A percentile compares a stretch with the other conserved stretches of the same genome.
These are phyloP conservation scores for Mamestra brassicae DNA, from an alignment of 2,888 invertebrate genomes.

Conservation along the genomic window DNA sequence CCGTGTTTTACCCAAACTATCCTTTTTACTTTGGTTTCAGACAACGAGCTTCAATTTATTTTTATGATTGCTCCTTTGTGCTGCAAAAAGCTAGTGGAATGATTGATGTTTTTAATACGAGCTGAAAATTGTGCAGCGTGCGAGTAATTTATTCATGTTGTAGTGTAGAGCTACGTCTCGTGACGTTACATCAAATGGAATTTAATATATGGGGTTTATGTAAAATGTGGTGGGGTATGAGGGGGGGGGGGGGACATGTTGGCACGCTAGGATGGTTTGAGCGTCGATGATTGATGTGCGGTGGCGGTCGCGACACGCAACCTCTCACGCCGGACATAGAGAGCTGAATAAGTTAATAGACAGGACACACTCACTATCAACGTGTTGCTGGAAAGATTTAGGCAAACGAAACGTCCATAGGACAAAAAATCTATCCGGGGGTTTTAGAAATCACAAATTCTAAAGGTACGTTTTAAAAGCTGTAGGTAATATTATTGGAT, in stretches of 20 bases:
- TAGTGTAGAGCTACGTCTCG: slow-evolving; percentile 73
- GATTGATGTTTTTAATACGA: slow-evolving; percentile 76
- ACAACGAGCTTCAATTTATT: slow-evolving; percentile 74
- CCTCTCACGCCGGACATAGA: slow-evolving; percentile 28
- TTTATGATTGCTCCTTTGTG: slow-evolving; percentile 72
- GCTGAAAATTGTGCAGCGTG: slow-evolving; percentile 73
- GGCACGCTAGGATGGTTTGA: slow-evolving; percentile 51
- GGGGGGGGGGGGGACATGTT: slow-evolving; percentile 38
- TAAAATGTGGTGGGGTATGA: slow-evolving; percentile 66
- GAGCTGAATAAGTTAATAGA: slow-evolving; percentile 20
- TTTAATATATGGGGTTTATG: slow-evolving; percentile 82
- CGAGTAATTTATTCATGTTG: slow-evolving; percentile 78
- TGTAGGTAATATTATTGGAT: neutral
- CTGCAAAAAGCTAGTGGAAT: slow-evolving; percentile 59
- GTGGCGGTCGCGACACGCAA: slow-evolving; percentile 55
- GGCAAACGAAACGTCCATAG: neutral
- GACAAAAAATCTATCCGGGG: neutral
- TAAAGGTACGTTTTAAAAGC: neutral
- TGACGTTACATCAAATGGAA: slow-evolving; percentile 74
- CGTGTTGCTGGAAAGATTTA: neutral
- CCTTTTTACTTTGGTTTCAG: slow-evolving; percentile 71
- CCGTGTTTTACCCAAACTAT: slow-evolving; percentile 74
- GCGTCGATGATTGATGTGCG: slow-evolving; percentile 63
- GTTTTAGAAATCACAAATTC: neutral
- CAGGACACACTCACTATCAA: neutral